Evolutionary conservation across 2,113 vertebrate genomes (phyloP), one percentile per base, ranked within the genome.

Genomic region (Notarius quadriscutis): DNA sequence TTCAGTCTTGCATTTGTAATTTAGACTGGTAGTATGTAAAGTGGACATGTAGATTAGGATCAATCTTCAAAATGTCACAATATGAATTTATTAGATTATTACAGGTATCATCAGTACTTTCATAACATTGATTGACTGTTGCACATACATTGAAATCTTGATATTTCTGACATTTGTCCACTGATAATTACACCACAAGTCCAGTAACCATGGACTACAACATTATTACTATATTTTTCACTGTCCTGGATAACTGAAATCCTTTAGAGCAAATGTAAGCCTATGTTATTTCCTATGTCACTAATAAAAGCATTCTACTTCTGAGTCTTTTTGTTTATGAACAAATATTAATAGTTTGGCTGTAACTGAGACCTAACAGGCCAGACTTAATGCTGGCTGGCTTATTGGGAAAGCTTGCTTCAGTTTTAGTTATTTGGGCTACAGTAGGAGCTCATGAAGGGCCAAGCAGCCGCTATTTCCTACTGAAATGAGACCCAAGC

Each of bases 401-500:
- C 82, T 88, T 60, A 57, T 84, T 88, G 78, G 82, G 87, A 89
- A 85, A 77, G 60, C 84, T 72, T 27, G 58, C 83, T 88, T 89
- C 84, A 90, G 62, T 91, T 74, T 78, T 25, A 85, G 84, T 80
- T 92, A 89, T 92, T 93, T 94, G 50, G 9, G 34, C 1, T 72
- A 92, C 92, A 91, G 89, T 91, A 83, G 71, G 67, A 88, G 85
- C 92, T 91, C 84, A 84, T 89, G 88, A 89, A 89, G 71, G 89
- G 78, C 91, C 87, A 90, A 86, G 88, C 86, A 90, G 84, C 89
- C 90, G 89, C 89, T 91, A 90, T 86, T 91, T 91, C 93, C 93
- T 93, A 93, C 89, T 90, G 91, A 94, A 94, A 94, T 79, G 69
- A 89, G 92, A 94, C 93, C 92, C 91, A 90, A 93, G 94, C 91